phyloP scores from a whole-genome alignment of 2,888 invertebrate species.

The Uropetala carovei region DNA sequence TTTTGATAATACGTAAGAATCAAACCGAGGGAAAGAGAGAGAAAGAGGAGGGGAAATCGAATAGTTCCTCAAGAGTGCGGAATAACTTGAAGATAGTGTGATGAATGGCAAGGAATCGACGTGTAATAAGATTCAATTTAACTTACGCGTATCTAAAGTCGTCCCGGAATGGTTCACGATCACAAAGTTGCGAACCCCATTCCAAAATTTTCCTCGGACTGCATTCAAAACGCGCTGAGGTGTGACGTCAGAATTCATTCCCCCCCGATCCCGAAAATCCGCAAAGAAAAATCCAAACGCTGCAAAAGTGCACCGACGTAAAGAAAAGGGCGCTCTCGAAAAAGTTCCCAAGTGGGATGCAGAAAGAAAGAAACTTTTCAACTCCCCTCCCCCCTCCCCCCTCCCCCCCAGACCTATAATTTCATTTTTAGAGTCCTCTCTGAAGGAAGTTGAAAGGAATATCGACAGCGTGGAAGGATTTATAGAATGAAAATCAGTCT shows the following conservation, averaged over 20 bases:
- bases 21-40: too few relatives aligned
- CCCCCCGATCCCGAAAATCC: background rate
- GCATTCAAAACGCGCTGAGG: background rate
- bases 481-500: background rate
- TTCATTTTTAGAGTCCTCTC: background rate
- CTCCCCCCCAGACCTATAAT: background rate
- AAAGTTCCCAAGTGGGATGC: background rate
- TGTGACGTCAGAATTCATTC: slow-evolving; percentile 1
- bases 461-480: background rate
- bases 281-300: background rate
- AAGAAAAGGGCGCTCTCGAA: background rate
- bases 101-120: too few relatives aligned
- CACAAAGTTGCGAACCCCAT: too few relatives aligned
- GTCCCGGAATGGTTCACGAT: too few relatives aligned
- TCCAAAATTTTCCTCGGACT: background rate
- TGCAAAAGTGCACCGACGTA: background rate
- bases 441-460: background rate
- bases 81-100: too few relatives aligned
- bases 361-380: background rate
- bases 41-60: too few relatives aligned
- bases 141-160: too few relatives aligned
- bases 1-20: too few relatives aligned
- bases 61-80: too few relatives aligned
- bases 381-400: too few relatives aligned
- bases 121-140: too few relatives aligned